Percentiles rank a stretch among this genome's conserved stretches.
phyloP scores from a whole-genome alignment of 2,797 vertebrate genomes.

The Diglossa cyanea region DNA sequence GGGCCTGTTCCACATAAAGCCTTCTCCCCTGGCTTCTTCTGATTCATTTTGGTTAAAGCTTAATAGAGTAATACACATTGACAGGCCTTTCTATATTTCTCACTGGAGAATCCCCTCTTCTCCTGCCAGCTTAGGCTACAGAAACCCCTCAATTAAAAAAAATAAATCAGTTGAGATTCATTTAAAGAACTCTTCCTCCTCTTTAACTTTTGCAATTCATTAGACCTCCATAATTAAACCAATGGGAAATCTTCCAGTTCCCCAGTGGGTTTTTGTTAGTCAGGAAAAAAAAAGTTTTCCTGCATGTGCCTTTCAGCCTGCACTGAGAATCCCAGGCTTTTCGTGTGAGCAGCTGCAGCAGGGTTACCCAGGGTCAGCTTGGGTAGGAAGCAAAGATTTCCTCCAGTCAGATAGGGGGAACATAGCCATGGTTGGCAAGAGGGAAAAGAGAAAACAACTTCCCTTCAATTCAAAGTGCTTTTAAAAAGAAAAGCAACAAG shows the following conservation, averaged over 20 bases:
- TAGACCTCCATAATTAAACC: slow-evolving; percentile 25
- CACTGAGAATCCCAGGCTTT: not conserved
- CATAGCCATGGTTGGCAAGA: not conserved
- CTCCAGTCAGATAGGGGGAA: not conserved
- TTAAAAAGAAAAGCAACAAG: not conserved
- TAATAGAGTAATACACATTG: not conserved
- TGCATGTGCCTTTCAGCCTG: not conserved
- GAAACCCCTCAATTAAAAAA: not conserved
- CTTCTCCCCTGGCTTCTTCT: not conserved
- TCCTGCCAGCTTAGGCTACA: not conserved
- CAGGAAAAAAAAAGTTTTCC: not conserved
- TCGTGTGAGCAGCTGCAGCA: not conserved
- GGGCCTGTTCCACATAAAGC: not conserved
- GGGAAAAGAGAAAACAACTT: not conserved
- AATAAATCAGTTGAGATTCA: not conserved
- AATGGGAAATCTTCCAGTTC: slow-evolving; percentile 6
- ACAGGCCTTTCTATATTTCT: not conserved
- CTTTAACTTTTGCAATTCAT: slow-evolving; percentile 31
- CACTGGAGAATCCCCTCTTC: not conserved
- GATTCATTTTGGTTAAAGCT: not conserved
- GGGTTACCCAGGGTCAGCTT: not conserved
- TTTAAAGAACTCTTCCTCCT: slow-evolving; percentile 1
- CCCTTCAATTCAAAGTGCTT: not conserved
- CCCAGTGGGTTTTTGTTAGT: not conserved
- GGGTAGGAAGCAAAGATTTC: slow-evolving; percentile 4